Conservation (phyloP, 2,113 vertebrate species). For the Larimichthys polyactis region DNA sequence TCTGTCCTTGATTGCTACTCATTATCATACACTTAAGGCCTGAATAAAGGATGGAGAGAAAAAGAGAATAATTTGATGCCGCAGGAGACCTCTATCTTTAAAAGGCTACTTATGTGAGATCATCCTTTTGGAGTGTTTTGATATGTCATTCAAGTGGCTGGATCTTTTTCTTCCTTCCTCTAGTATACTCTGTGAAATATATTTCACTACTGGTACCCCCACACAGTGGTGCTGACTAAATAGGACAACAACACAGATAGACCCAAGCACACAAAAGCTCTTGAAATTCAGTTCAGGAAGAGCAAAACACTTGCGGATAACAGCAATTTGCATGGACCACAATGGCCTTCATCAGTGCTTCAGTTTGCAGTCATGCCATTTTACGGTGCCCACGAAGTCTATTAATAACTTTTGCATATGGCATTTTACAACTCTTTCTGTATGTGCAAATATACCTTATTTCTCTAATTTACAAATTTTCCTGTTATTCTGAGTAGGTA, state of each 20-base stretch:
- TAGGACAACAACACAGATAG: constrained; percentile 30
- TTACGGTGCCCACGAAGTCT: not conserved
- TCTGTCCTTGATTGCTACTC: constrained; percentile 69
- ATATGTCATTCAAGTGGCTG: constrained; percentile 50
- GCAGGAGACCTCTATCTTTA: constrained; percentile 51
- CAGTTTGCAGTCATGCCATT: not conserved
- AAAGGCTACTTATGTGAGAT: constrained; percentile 61
- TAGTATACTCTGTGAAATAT: constrained; percentile 33
- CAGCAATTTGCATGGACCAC: constrained; percentile 33
- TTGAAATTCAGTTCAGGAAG: constrained; percentile 45
- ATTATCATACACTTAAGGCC: constrained; percentile 70
- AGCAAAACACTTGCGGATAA: constrained; percentile 21
- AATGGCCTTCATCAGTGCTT: constrained; percentile 11
- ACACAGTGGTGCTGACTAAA: constrained; percentile 33
- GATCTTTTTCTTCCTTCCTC: constrained; percentile 32
- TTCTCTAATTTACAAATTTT: not conserved
- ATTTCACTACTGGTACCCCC: constrained; percentile 36
- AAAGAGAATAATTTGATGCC: constrained; percentile 37
- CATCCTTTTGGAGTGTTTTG: constrained; percentile 60
- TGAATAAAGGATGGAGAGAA: constrained; percentile 50
- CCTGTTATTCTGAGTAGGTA: not conserved
- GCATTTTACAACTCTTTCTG: not conserved
- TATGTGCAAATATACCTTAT: not conserved
- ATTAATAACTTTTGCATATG: not conserved
- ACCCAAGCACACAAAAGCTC: constrained; percentile 37